Evolutionary conservation across 35 echinoderm and acorn worm species (phyloP), one percentile per base, ranked within the genome.

Genomic region (Apostichopus parvimensis): DNA sequence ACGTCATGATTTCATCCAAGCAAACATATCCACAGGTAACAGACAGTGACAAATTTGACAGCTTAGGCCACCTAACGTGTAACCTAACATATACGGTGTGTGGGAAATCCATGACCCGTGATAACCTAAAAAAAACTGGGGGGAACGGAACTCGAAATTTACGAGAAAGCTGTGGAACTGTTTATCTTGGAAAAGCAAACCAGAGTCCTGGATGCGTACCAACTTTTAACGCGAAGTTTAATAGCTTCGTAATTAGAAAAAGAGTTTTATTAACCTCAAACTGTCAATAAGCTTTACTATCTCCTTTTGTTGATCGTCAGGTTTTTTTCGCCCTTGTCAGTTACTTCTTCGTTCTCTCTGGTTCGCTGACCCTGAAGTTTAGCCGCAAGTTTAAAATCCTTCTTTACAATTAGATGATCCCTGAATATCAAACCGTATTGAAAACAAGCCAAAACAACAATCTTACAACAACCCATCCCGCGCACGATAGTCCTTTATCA

Each of bases 161-260:
- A 82, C 79, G 79, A 82, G 79, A 82, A 55, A n/a, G 52, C 56
- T 53, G 17, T 55, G 13, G 15, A 9, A 82, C 79, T 82, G 79
- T 82, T 82, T 82, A 82, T 82, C 79, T 55, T 82, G 79, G 79
- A 82, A 82, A 82, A 82, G 79, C 79, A 82, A 82, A 82, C 52
- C 79, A 56, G 20, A 57, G 55, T 82, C 71, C 56, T 82, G 79
- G 79, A 82, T 55, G 52, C 20, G 20, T 56, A 82, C 79, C 79
- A 82, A 20, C 52, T 82, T 82, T 57, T 54, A 56, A 82, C 56
- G 56, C 28, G 14, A 9, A n/a, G 11, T 75, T 75, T 56, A 82
- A 82, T n/a, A 82, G 79, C 25, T 56, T 56, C 52, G 79, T 82
- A 82, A 82, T 82, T 82, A 82, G 79, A 82, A 82, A 82, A 82